These are phyloP conservation scores for Erinaceus europaeus DNA, from an alignment of 2,113 vertebrate genomes.

Conservation along the genomic window DNA sequence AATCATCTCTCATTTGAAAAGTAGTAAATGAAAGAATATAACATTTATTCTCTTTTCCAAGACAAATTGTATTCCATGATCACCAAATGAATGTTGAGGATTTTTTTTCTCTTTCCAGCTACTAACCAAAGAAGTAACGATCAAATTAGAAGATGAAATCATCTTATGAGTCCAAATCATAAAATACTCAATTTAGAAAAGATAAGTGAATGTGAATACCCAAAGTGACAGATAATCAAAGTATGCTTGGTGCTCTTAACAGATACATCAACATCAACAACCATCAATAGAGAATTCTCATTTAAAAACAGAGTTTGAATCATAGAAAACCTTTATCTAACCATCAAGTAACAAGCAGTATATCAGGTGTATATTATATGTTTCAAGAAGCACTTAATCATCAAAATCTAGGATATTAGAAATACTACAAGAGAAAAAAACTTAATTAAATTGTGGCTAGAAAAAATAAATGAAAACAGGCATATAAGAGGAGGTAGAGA, in stretches of 20 bases:
- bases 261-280: not conserved
- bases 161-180: not conserved
- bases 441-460: not conserved
- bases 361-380: not conserved
- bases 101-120: conserved; percentile 1
- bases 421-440: not conserved
- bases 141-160: not conserved
- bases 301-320: not conserved
- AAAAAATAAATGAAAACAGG: not conserved
- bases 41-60: not conserved
- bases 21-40: not conserved
- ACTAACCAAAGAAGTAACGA: not conserved
- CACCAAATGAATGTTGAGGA: not conserved
- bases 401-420: conserved; percentile 9
- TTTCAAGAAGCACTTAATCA: not conserved
- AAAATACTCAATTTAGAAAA: conserved; percentile 28
- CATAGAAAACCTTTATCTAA: not conserved
- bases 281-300: not conserved
- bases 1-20: conserved; percentile 20
- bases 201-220: not conserved
- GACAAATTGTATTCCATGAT: not conserved
- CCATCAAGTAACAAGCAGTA: not conserved
- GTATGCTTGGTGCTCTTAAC: not conserved
- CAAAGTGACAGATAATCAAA: not conserved
- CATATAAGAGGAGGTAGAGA: not conserved